Conservation (phyloP, 2,888 invertebrate genomes). For the Xanthia icteritia region DNA sequence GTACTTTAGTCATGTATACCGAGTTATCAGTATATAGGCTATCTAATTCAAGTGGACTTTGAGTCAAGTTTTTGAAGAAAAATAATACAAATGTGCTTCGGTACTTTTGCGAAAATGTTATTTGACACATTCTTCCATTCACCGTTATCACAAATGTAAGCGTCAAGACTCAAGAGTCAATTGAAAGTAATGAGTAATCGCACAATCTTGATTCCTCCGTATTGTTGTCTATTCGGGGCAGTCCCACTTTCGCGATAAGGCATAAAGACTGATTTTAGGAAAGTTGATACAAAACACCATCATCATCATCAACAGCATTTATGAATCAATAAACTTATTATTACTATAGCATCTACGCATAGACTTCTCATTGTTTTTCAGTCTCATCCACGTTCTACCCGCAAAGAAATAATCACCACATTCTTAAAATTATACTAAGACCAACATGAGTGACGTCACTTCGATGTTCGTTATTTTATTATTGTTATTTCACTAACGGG, state of each 20-base stretch:
- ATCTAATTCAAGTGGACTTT: neutral
- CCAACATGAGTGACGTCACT: neutral
- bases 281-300: neutral
- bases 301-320: too few species aligned
- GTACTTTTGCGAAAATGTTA: neutral
- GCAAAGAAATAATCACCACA: neutral
- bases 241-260: slow-evolving; percentile 14
- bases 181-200: slow-evolving; percentile 30
- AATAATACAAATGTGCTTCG: neutral
- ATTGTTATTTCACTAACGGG: neutral
- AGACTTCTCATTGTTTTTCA: neutral
- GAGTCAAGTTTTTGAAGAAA: neutral
- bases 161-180: slow-evolving; percentile 13
- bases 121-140: neutral
- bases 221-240: slow-evolving; percentile 12
- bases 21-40: neutral
- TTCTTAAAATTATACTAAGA: neutral
- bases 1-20: neutral
- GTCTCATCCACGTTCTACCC: neutral
- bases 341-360: too few species aligned
- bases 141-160: slow-evolving; percentile 6
- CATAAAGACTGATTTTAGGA: neutral
- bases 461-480: neutral
- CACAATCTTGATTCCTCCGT: neutral
- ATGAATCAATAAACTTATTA: too few species aligned